phyloP scores from a whole-genome alignment of 2,797 vertebrate species.

The Paguma larvata region DNA sequence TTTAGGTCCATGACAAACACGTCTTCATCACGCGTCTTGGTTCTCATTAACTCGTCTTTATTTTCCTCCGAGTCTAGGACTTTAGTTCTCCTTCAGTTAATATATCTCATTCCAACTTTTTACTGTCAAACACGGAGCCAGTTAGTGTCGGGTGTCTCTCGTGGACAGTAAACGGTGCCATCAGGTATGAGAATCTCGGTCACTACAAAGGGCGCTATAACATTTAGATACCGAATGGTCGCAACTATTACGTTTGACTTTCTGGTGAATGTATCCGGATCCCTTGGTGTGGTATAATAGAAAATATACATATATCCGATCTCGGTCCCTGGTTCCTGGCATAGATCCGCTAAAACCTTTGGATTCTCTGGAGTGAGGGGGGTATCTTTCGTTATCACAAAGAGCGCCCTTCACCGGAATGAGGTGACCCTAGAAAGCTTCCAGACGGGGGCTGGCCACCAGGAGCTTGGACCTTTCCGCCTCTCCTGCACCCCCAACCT shows the following conservation, averaged over 20 bases:
- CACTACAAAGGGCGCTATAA: not conserved
- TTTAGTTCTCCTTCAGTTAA: constrained; percentile 41
- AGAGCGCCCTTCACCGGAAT: not conserved
- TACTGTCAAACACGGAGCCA: not conserved
- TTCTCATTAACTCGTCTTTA: constrained; percentile 19
- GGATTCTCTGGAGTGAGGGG: not conserved
- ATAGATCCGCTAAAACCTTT: not conserved
- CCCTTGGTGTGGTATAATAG: not conserved
- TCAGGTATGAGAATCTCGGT: not conserved
- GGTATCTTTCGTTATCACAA: not conserved
- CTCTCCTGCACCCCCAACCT: too few relatives aligned
- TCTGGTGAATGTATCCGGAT: not conserved
- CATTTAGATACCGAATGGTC: not conserved
- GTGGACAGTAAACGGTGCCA: not conserved
- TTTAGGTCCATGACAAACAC: not conserved
- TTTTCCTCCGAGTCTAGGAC: not conserved
- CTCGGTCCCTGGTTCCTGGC: not conserved
- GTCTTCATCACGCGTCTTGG: not conserved
- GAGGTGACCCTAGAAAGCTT: not conserved
- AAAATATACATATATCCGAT: not conserved
- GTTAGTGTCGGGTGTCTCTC: not conserved
- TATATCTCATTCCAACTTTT: not conserved
- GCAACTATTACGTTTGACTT: not conserved
- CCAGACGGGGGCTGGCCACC: not conserved
- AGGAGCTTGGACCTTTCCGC: not conserved